Percentiles rank a stretch among this genome's conserved stretches.
Evolutionary conservation across 2,888 invertebrate genomes (phyloP).

Genomic region (Acanthosoma haemorrhoidale): DNA sequence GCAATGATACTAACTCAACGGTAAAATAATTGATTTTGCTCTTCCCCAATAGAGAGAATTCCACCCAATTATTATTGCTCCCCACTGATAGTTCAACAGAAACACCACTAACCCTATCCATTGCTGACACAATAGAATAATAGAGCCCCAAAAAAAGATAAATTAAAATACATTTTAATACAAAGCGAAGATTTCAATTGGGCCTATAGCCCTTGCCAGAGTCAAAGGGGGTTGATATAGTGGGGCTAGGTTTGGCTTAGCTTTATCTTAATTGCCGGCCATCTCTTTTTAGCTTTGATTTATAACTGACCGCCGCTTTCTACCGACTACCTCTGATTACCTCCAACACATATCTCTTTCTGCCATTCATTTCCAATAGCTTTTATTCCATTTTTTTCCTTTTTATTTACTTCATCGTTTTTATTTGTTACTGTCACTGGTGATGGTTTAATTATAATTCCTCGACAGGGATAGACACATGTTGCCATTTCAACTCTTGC

Average conservation of each 20-base stretch:
- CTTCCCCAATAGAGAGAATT: too few species aligned
- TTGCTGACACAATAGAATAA: slow-evolving; percentile 6
- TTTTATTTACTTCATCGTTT: neutral
- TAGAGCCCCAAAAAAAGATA: neutral
- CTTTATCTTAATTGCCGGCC: slow-evolving; percentile 9
- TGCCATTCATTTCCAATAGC: slow-evolving; percentile 10
- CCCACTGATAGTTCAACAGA: too few species aligned
- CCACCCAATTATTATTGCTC: too few species aligned
- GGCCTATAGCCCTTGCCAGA: too few species aligned
- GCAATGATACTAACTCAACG: too few species aligned
- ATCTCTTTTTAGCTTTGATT: neutral
- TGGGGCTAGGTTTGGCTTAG: neutral
- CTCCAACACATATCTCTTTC: neutral
- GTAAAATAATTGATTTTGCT: too few species aligned
- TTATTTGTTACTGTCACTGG: too few species aligned
- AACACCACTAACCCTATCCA: too few species aligned
- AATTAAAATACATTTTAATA: slow-evolving; percentile 1
- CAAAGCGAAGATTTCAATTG: neutral
- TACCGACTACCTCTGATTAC: neutral
- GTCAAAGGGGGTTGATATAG: neutral
- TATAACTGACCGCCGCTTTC: neutral
- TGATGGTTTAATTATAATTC: too few species aligned
- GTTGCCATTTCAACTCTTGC: too few species aligned
- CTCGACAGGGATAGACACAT: too few species aligned
- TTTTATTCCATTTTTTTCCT: neutral